Evolutionary conservation across 2,797 vertebrate species (phyloP), one percentile per base, ranked within the genome.

Genomic region (Ctenopoma kingsleyae): DNA sequence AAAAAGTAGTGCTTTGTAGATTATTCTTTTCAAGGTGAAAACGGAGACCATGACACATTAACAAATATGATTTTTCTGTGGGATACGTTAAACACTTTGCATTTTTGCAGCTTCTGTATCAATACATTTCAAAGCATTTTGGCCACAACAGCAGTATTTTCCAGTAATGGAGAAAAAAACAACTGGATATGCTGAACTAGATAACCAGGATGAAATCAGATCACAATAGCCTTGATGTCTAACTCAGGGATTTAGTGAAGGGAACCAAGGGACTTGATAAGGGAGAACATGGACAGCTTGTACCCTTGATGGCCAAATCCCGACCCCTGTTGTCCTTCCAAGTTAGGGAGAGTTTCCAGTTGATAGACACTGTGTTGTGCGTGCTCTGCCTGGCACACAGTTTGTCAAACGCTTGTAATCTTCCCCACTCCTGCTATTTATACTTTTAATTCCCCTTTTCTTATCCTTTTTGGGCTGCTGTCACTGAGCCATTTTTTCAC

Each of bases 251-350:
- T 91, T 91, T 87, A 78, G 83, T 47, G 78, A 61, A 64, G 51
- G 71, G 84, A 88, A 89, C 81, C 81, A 51, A 80, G 86, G 86
- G 89, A 87, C 84, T 84, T 67, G 83, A 92, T 82, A 76, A 89
- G 84, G 72, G 76, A 82, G 81, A 71, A 76, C 82, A 82, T 78
- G 84, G 89, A 93, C 93, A 95, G 92, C 93, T 93, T 94, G 93
- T 84, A 89, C 86, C 86, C 88, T 91, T 90, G 84, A 91, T 87
- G 90, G 91, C 92, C 90, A 91, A 91, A 93, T 88, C 87, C 89
- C 74, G 87, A 94, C 92, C 92, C 92, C 84, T 90, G 91, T 92
- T 93, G 91, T 92, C 90, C 84, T 92, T 95, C 93, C 93, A 94
- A 93, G 90, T 81, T 76, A 56, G 69, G 71, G 80, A 89, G 83